phyloP scores from a whole-genome alignment of 1,140 invertebrate species.

The Drosophila setifemur region DNA sequence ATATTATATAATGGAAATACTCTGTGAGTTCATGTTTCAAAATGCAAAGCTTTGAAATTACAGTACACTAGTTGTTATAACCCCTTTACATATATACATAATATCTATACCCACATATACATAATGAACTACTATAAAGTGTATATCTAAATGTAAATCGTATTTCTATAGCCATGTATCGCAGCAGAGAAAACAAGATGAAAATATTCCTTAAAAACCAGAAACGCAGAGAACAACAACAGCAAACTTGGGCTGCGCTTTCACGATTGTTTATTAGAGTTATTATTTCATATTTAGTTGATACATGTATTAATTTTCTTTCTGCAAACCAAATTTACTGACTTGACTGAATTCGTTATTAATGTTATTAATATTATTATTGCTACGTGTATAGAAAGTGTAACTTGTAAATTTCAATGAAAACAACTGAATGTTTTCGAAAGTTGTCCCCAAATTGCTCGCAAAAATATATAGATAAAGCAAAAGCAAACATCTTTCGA shows the following conservation, averaged over 20 bases:
- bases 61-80: slow-evolving; percentile 69
- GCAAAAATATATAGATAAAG: slow-evolving; percentile 41
- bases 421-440: slow-evolving; percentile 34
- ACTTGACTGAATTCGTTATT: slow-evolving; percentile 79
- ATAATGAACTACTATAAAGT: slow-evolving; percentile 36
- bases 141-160: slow-evolving; percentile 67
- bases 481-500: slow-evolving; percentile 40
- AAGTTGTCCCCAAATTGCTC: slow-evolving; percentile 43
- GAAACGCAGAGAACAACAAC: slow-evolving; percentile 30
- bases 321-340: slow-evolving; percentile 78
- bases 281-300: slow-evolving; percentile 42
- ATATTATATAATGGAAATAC: slow-evolving; percentile 77
- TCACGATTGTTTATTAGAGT: slow-evolving; percentile 60
- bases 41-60: slow-evolving; percentile 72
- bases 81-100: slow-evolving; percentile 48
- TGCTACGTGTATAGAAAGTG: slow-evolving; percentile 68
- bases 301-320: slow-evolving; percentile 65
- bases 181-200: slow-evolving; percentile 37
- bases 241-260: slow-evolving; percentile 31
- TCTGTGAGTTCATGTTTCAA: slow-evolving; percentile 78
- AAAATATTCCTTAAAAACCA: slow-evolving; percentile 60
- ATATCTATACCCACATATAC: slow-evolving; percentile 27
- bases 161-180: slow-evolving; percentile 47
- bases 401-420: slow-evolving; percentile 72
- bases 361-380: slow-evolving; percentile 74